Evolutionary conservation across 2,888 invertebrate species (phyloP), one percentile per base, ranked within the genome.

Genomic region (Cartodere bifasciata): DNA sequence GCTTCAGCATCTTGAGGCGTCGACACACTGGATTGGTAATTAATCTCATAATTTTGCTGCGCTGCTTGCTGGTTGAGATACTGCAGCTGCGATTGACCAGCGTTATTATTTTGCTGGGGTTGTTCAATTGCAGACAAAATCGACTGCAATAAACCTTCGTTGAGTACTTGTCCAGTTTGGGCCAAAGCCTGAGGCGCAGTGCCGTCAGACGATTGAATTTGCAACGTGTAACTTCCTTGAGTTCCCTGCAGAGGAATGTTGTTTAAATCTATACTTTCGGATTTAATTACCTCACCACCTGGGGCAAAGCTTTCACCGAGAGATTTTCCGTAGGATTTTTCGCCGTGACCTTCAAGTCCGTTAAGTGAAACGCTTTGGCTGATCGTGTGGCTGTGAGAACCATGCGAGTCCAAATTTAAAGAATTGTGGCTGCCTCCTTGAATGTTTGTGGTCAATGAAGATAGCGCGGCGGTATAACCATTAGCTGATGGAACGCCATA

Each of bases 41-140:
- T 14, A 17, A 7, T 16, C 4, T 25, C 10, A 6, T 4, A 16
- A 17, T 16, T 6, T 12, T 26, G 6, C 7, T 11, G 16, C 11
- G 20, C 6, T 9, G 4, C 7, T 2, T 2, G 23, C 32, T 24
- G 49, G 45, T 35, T 55, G 51, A 29, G 52, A 43, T 28, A 45
- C 23, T 35, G 44, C 41, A 34, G 38, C 33, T 10, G 40, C 37
- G 14, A 46, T n/a, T 24, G 22, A 23, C 6, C 11, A 9, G 9
- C 5, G 11, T 9, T 29, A 32, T 13, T 37, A 22, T 37, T 42
- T 32, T 50, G 54, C 35, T 52, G 59, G 1, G 81, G 80, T 39
- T 83, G 76, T 49, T 86, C 86, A 27, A 86, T 84, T 0, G 85
- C 86, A 37, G 80, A 74, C 2, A 87, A 55, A 32, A 87, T 84